Base-by-base conservation (phyloP, 2,113 vertebrate genomes). In the Nothobranchius kuhntae region DNA sequence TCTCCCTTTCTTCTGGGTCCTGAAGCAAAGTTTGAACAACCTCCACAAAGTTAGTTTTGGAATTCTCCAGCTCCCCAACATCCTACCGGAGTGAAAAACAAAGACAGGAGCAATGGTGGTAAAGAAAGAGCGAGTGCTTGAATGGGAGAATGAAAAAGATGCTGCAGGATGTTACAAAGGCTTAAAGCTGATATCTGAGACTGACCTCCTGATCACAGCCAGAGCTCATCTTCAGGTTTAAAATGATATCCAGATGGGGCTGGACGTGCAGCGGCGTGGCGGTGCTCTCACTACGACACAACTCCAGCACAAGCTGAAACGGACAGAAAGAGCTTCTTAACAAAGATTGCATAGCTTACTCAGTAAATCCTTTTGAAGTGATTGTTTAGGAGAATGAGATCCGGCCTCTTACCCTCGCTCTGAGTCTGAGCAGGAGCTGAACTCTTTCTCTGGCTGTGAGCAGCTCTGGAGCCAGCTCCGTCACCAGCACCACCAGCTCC, bases 1-100 rank as follows among this genome's bases (percentile, higher is more conserved):
- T 21, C 48, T 9, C 9, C 35, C 59, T 68, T 30, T 83, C 76
- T 24, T 65, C 55, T 17, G 60, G 2, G 64, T 75, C 68, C 0
- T 61, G 7, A 0, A 82, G 55, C 61, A 78, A 45, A 35, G 68
- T 13, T 36, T 56, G 13, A 61, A 78, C 55, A 50, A 75, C 12
- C 9, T 74, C 63, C 46, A 64, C 54, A 65, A 82, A 78, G 44
- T 59, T 72, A 10, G 68, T 65, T 61, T 75, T 79, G 21, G 80
- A 78, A 44, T 61, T 65, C 53, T 79, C 65, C 71, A 82, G 14
- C 70, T 81, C 73, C 4, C 73, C 66, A 0, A 47, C 0, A 9
- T 82, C 80, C 75, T 78, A 14, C 40, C 13, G 9, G 38, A 40
- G 38, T 40, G 44, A 4, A 45, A 13, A 48, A 24, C 6, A 0